Evolutionary conservation across 2,797 vertebrate species (phyloP).

Genomic region (Australoheros facetus): DNA sequence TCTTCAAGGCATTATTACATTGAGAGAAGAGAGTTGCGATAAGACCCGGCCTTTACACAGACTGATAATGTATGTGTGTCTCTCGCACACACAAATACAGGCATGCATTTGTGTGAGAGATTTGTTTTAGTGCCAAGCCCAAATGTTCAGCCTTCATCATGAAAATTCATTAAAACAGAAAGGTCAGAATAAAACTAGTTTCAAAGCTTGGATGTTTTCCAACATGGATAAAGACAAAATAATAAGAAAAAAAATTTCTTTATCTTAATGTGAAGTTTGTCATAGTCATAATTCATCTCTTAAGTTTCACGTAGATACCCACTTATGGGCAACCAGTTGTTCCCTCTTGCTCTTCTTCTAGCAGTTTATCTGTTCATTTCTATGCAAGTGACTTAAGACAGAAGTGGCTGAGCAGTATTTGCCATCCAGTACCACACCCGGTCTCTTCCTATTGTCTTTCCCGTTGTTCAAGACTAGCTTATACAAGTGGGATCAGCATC

Average conservation of each 20-base stretch:
- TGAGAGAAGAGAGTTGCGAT: conserved; percentile 42
- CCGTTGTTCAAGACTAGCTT: conserved; percentile 51
- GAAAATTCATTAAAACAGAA: conserved; percentile 76
- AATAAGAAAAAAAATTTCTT: neutral
- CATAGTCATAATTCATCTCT: neutral
- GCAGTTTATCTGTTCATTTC: conserved; percentile 1
- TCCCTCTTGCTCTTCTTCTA: neutral
- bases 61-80: conserved; percentile 27
- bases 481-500: conserved; percentile 70
- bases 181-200: conserved; percentile 70
- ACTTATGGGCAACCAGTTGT: neutral
- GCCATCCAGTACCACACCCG: conserved; percentile 53
- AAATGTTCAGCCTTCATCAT: conserved; percentile 70
- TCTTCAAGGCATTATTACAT: conserved; percentile 67
- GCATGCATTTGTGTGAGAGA: conserved; percentile 41
- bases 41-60: conserved; percentile 56
- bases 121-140: conserved; percentile 51
- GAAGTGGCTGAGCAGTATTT: conserved; percentile 43
- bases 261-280: neutral
- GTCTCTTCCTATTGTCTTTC: conserved; percentile 57
- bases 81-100: conserved; percentile 37
- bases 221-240: conserved; percentile 12
- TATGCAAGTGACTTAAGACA: conserved; percentile 21
- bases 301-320: neutral
- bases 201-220: conserved; percentile 34